Evolutionary conservation across 2,797 vertebrate genomes (phyloP), one percentile per base, ranked within the genome.

Genomic region (Ctenochaetus hawaiiensis): DNA sequence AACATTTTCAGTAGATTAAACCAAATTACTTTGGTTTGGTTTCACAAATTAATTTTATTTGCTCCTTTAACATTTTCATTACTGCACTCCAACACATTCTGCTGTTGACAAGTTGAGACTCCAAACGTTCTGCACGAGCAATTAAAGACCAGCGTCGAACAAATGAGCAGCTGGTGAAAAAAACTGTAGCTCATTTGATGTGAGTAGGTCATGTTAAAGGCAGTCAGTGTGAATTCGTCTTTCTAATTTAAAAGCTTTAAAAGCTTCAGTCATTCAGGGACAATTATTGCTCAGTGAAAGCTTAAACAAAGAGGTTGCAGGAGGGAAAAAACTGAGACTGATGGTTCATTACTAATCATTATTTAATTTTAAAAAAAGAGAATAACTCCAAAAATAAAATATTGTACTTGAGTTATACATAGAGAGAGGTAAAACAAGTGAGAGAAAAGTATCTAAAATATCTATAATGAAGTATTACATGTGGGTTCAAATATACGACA

Each of bases 141-240:
- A 84, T 77, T 80, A 90, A 79, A 73, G 79, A 80, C 58, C 47
- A 78, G 85, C 76, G 81, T 77, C 72, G 60, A 89, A 75, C 57
- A 77, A 83, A 80, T 81, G 56, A 84, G 68, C 69, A 83, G 78
- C 87, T 74, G 87, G 81, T 85, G 84, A 83, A 63, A 84, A 73
- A 84, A 76, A 69, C 37, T n/a, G 59, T 8, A n/a, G 74, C 67
- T 77, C 51, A 70, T 71, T 79, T 72, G 54, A 85, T 75, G 57
- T 41, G 59, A 73, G 52, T 37, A 26, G 69, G 56, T 39, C 67
- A 44, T 9, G 58, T 77, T 65, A 68, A 52, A 84, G 75, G 75
- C 64, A 81, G 71, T 58, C 68, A 61, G 41, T 66, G 51, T 70
- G 73, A 77, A 65, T 69, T n/a, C 75, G 43, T 63, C 64, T 74